Base-by-base conservation (phyloP, 2,113 vertebrate genomes). In the Forbesichthys agassizii region DNA sequence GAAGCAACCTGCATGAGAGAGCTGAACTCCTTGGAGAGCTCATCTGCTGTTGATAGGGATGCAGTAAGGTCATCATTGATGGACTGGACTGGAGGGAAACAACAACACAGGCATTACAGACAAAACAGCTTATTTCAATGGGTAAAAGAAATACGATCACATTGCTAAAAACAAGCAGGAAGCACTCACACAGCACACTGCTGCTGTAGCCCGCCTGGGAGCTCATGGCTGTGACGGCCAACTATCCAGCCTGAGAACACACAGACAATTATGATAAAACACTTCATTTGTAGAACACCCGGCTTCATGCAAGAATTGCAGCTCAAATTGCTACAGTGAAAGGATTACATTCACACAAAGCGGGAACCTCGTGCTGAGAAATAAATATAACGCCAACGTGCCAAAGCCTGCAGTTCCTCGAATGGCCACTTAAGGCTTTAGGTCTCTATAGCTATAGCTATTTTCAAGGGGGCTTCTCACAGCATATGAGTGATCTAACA, bases 41-140 rank as follows among this genome's bases (percentile, higher is more conserved):
- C 92, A 54, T 94, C 93, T 0, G 93, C 92, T 13, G 83, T 89
- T 14, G 91, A 91, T 70, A 93, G 62, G 2, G 93, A 93, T 0
- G 92, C 88, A 20, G 80, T 92, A 51, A 94, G 81, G 63, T 94
- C 93, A 5, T 91, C 83, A 3, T 86, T 89, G 9, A 93, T 93
- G 7, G 55, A 36, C 74, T 90, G 89, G 80, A 93, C 93, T 94
- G 81, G 60, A 80, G 1, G 64, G 4, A 51, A 71, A 78, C 11
- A 62, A 36, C 66, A 60, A 79, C 0, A 70, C 0, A 70, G 20
- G 33, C 1, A 75, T 12, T 47, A 53, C 11, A 68, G 42, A 54
- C 12, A 16, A 6, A 14, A 61, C n/a, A 11, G 14, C 13, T 52
- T 16, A 52, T 12, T 14, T 12, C 3, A 52, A 52, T 12, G 49